These are phyloP conservation scores for Labroides dimidiatus DNA, from an alignment of 2,797 vertebrate genomes.

Conservation along the genomic window DNA sequence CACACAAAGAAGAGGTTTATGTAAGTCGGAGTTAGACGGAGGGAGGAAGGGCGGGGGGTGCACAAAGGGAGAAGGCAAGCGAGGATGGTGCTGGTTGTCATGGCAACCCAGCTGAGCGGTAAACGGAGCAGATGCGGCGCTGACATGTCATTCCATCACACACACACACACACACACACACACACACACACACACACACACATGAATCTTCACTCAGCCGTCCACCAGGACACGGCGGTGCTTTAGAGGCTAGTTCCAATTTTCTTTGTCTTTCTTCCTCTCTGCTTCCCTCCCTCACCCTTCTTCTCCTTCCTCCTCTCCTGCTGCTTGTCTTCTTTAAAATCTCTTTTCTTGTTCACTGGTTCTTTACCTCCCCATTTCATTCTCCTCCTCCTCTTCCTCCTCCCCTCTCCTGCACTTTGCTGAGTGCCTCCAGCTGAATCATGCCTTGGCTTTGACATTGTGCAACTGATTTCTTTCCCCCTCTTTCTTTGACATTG, in stretches of 20 bases:
- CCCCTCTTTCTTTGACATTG: conserved; percentile 15
- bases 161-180: conserved; percentile 23
- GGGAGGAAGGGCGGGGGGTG: conserved; percentile 24
- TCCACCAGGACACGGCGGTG: conserved; percentile 17
- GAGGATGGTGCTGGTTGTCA: conserved; percentile 67
- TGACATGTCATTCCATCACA: conserved; percentile 74
- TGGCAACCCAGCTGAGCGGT: conserved; percentile 70
- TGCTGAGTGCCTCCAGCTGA: conserved; percentile 57
- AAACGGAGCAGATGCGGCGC: conserved; percentile 62
- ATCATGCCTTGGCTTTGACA: conserved; percentile 47
- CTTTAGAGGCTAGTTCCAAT: conserved; percentile 21
- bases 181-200: conserved; percentile 48
- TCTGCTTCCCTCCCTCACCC: not conserved
- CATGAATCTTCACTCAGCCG: conserved; percentile 24
- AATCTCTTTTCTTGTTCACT: conserved; percentile 47
- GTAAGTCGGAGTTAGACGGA: conserved; percentile 55
- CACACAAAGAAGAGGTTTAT: conserved; percentile 68
- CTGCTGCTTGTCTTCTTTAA: conserved; percentile 42
- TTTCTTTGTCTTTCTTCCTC: conserved; percentile 17
- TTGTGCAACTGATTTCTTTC: conserved; percentile 23
- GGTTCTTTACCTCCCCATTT: conserved; percentile 22
- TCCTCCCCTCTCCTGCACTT: conserved; percentile 24
- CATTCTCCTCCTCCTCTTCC: conserved; percentile 6
- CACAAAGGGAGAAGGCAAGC: conserved; percentile 29
- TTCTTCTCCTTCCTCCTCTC: conserved; percentile 1